Conservation (phyloP, 2,113 vertebrate species). For the Heliornis fulica region DNA sequence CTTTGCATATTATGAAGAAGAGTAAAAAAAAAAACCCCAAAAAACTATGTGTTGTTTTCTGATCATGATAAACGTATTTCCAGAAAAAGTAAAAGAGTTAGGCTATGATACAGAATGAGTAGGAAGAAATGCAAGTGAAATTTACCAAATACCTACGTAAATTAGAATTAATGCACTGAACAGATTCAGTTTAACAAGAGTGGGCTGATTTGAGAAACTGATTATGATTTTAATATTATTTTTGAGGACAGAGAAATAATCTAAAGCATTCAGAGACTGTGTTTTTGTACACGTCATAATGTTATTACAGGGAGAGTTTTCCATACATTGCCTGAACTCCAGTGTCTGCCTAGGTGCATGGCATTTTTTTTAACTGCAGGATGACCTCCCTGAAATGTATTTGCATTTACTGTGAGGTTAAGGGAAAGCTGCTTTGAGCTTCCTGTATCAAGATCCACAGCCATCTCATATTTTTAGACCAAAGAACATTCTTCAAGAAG, state of each 20-base stretch:
- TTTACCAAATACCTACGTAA: constrained; percentile 46
- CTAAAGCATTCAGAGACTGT: background rate
- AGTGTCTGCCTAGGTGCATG: background rate
- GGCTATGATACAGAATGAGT: constrained; percentile 36
- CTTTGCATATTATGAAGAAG: background rate
- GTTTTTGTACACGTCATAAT: background rate
- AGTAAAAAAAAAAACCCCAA: background rate
- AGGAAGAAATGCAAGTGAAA: constrained; percentile 55
- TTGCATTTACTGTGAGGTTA: background rate
- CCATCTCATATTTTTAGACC: background rate
- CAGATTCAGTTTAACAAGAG: constrained; percentile 50
- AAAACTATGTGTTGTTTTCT: background rate
- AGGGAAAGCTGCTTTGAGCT: background rate
- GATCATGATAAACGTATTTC: background rate
- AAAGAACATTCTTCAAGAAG: background rate
- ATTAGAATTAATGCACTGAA: constrained; percentile 46
- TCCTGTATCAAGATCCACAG: background rate
- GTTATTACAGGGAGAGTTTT: background rate
- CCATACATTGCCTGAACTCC: background rate
- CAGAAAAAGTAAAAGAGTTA: constrained; percentile 16
- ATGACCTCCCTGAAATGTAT: background rate
- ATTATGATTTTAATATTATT: constrained; percentile 43
- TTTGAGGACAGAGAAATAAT: constrained; percentile 9
- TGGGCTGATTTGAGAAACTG: constrained; percentile 41
- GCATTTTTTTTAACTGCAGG: background rate